Conservation (phyloP, 2,888 invertebrate species). For the Eupsilia transversa region DNA sequence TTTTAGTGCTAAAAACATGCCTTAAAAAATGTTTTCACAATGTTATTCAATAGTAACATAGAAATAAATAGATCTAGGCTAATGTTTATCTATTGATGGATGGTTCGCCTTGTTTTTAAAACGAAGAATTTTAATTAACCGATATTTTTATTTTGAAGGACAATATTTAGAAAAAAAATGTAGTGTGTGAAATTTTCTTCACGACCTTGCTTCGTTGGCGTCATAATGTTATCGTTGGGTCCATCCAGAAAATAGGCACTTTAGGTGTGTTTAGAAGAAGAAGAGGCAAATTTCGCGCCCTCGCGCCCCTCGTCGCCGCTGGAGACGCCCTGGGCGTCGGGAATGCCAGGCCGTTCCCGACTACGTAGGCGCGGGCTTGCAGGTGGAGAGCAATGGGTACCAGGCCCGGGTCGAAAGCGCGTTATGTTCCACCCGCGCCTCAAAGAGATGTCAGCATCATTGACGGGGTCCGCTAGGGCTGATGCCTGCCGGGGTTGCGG, state of each 20-base stretch:
- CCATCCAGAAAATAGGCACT: background rate
- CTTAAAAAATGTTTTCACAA: background rate
- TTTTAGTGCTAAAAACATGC: background rate
- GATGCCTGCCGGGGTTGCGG: too few relatives aligned
- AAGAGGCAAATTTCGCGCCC: too few relatives aligned
- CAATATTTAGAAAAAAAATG: constrained; percentile 6
- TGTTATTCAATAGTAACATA: background rate
- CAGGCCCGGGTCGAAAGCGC: too few relatives aligned
- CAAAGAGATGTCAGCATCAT: too few relatives aligned
- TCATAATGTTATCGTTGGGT: background rate
- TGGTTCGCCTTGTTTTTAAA: constrained; percentile 35
- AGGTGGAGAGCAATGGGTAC: too few relatives aligned
- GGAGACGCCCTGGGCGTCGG: too few relatives aligned
- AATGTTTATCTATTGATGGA: constrained; percentile 42
- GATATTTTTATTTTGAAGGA: constrained; percentile 22
- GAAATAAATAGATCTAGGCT: constrained; percentile 44
- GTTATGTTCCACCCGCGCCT: too few relatives aligned
- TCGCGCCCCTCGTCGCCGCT: too few relatives aligned
- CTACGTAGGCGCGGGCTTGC: too few relatives aligned
- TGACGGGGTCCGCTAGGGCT: too few relatives aligned
- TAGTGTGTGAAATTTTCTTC: constrained; percentile 5
- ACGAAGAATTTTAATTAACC: constrained; percentile 35
- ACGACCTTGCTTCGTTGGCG: constrained; percentile 22
- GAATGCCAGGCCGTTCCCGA: too few relatives aligned
- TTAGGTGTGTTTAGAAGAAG: background rate